Evolutionary conservation across 2,113 vertebrate genomes (phyloP).

Genomic region (Otis tarda): DNA sequence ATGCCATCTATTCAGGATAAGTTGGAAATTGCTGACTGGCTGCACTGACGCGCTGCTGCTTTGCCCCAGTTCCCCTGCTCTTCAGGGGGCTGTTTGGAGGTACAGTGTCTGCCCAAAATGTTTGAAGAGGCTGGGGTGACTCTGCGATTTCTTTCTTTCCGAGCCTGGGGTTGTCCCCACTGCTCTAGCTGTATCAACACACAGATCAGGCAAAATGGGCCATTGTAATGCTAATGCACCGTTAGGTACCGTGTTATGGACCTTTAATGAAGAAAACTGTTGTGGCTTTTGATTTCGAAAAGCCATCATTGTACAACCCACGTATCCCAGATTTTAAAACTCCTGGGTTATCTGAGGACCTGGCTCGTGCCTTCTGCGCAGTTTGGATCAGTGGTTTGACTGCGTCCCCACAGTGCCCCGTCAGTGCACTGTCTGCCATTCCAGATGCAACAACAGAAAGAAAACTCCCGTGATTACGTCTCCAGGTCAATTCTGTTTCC

Average conservation of each 20-base stretch:
- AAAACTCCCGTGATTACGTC: neutral
- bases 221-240: neutral
- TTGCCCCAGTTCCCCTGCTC: neutral
- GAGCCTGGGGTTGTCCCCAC: neutral
- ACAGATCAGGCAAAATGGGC: neutral
- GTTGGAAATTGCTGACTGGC: neutral
- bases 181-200: neutral
- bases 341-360: conserved; percentile 29
- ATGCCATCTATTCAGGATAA: neutral
- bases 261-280: conserved; percentile 42
- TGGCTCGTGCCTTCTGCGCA: neutral
- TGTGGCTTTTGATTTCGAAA: neutral
- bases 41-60: neutral
- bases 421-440: neutral
- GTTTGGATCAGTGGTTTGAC: neutral
- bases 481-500: neutral
- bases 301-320: conserved; percentile 11
- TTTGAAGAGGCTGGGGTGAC: neutral
- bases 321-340: conserved; percentile 1
- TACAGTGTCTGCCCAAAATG: neutral
- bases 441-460: neutral
- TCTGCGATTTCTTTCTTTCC: neutral
- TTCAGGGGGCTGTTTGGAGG: neutral
- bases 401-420: neutral
- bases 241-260: neutral